Base-by-base conservation (phyloP, 2,113 vertebrate species). In the Microtus richardsoni region DNA sequence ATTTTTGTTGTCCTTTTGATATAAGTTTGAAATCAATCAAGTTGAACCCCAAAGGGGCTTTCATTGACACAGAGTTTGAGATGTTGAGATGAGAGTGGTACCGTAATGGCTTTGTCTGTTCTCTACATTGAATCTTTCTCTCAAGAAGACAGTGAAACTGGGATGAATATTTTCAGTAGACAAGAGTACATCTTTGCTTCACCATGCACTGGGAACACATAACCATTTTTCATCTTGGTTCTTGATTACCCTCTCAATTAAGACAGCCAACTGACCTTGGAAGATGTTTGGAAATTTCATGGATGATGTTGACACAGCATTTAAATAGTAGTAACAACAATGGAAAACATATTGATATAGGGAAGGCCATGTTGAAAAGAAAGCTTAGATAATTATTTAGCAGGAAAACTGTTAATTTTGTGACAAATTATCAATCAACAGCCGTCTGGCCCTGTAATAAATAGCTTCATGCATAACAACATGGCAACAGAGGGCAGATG, bases 261-360 rank as follows among this genome's bases (percentile, higher is more conserved):
- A 79, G 33, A 3, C 44, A 26, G 30, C 39, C 19, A 8, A 54
- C 78, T 78, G 30, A 28, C n/a, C 4, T 11, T 71, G 26, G 30
- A 80, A 78, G 87, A 17, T 82, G 2, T 91, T 77, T 28, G 36
- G 44, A 91, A 79, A 64, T 58, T n/a, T 91, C 80, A 91, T 13
- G 36, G 0, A 5, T 0, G 54, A 26, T 73, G 6, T 24, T 52
- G 6, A 68, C 70, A 74, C 41, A 39, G 71, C 4, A 74, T 92
- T 73, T 68, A 88, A 49, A n/a, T n/a, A 77, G 12, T n/a, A 49
- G 12, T n/a, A 49, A 19, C 4, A 91, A 28, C 5, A 75, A 49
- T 64, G 54, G 26, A 88, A 91, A 91, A 52, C 16, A 28, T 44
- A 36, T 22, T 64, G 3, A 7, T 58, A 41, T 86, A 77, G 17